Conservation (phyloP, 2,113 vertebrate species). For the Bagarius yarrelli region DNA sequence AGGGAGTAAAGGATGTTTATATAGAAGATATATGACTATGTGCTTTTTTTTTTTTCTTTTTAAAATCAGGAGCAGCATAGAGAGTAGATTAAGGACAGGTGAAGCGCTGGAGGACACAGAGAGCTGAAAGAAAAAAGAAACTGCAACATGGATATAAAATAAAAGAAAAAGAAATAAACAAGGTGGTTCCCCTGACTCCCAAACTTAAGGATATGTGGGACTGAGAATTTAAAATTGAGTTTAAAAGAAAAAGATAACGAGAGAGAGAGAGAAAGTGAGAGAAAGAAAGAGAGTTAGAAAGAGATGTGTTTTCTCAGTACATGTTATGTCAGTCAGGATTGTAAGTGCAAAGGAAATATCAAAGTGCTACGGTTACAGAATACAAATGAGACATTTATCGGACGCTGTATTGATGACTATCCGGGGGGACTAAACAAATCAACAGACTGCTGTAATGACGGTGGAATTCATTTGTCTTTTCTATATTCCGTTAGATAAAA, state of each 20-base stretch:
- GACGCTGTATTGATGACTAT: not conserved
- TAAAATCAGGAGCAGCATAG: no score
- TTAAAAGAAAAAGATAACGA: not conserved
- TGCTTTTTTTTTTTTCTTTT: no score
- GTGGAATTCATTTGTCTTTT: not conserved
- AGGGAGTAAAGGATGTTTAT: no score
- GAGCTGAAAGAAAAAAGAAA: not conserved
- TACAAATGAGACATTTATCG: not conserved
- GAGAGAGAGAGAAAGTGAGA: not conserved
- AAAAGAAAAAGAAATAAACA: no score
- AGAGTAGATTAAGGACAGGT: no score
- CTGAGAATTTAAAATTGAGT: conserved; percentile 5
- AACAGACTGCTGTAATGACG: not conserved
- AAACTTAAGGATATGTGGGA: no score
- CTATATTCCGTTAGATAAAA: not conserved
- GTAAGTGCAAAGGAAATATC: not conserved
- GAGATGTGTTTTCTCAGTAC: not conserved
- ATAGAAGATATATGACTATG: no score
- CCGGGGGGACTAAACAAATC: not conserved
- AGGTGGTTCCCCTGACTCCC: no score
- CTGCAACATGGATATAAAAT: not conserved
- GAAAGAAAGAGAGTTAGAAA: not conserved
- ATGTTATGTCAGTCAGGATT: conserved; percentile 9
- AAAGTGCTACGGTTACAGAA: not conserved
- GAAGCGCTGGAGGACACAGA: not conserved